Evolutionary conservation across 2,888 invertebrate species (phyloP).

Genomic region (Oligia fasciuncula): DNA sequence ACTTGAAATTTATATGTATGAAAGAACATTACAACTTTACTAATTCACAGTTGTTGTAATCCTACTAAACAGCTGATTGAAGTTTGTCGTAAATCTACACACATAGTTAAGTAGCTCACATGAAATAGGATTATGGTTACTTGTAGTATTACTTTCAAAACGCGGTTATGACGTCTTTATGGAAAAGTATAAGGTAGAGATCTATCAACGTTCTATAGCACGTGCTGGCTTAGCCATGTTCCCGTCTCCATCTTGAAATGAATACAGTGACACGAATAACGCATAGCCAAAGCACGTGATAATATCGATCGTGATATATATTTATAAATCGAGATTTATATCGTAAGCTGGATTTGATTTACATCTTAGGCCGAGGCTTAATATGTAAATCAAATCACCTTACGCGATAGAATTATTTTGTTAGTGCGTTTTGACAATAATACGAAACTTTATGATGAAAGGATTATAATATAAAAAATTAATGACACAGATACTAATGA

Average conservation of each 20-base stretch:
- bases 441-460: slow-evolving; percentile 3
- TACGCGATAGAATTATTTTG: not conserved
- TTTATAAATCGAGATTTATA: not conserved
- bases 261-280: not conserved
- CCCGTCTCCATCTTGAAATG: not conserved
- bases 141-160: slow-evolving; percentile 35
- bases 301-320: not conserved
- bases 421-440: slow-evolving; percentile 31
- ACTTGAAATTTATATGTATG: not conserved
- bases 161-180: not conserved
- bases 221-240: not conserved
- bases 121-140: slow-evolving; percentile 11
- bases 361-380: too few relatives aligned
- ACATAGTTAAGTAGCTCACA: slow-evolving; percentile 29
- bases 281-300: not conserved
- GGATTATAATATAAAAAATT: slow-evolving; percentile 1
- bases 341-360: too few relatives aligned
- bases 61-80: not conserved
- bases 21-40: not conserved
- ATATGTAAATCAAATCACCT: not conserved
- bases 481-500: slow-evolving; percentile 1
- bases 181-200: not conserved
- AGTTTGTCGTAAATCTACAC: slow-evolving; percentile 27
- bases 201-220: not conserved
- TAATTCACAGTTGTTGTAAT: not conserved